Evolutionary conservation across 2,113 vertebrate species (phyloP).

Genomic region (Salvelinus namaycush): DNA sequence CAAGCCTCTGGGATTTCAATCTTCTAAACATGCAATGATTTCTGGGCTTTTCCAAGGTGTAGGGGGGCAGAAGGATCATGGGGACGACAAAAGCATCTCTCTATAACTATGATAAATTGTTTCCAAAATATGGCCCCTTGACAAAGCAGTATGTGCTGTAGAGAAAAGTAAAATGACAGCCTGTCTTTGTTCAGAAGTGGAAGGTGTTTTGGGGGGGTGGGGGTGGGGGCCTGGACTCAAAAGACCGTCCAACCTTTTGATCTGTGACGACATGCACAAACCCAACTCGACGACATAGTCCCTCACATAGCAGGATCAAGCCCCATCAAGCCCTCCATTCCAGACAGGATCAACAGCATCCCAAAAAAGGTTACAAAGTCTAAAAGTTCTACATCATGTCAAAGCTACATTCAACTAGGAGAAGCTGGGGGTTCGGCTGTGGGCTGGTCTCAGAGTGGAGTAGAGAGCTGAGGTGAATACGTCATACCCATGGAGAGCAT

Average conservation of each 20-base stretch:
- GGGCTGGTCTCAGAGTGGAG: slow-evolving; percentile 72
- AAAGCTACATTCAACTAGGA: slow-evolving; percentile 80
- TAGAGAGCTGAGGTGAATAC: slow-evolving; percentile 33
- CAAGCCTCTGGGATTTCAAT: slow-evolving; percentile 70
- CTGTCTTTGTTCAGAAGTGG: slow-evolving; percentile 54
- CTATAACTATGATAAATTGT: slow-evolving; percentile 50
- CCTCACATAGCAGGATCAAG: slow-evolving; percentile 58
- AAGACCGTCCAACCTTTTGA: slow-evolving; percentile 71
- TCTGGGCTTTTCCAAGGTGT: slow-evolving; percentile 39
- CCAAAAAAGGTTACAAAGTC: slow-evolving; percentile 72
- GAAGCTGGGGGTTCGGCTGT: slow-evolving; percentile 75
- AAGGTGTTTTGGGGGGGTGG: slow-evolving; percentile 18
- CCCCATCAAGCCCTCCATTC: slow-evolving; percentile 24
- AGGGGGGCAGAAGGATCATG: neutral
- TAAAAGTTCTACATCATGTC: slow-evolving; percentile 79
- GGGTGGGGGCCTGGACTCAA: slow-evolving; percentile 11
- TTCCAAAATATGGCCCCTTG: slow-evolving; percentile 49
- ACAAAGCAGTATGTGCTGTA: slow-evolving; percentile 65
- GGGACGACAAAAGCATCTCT: slow-evolving; percentile 50
- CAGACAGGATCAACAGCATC: slow-evolving; percentile 64
- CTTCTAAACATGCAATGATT: slow-evolving; percentile 70
- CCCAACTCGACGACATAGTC: slow-evolving; percentile 55
- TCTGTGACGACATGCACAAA: slow-evolving; percentile 79
- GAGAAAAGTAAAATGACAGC: slow-evolving; percentile 61
- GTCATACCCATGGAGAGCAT: neutral